Evolutionary conservation across 2,113 vertebrate genomes (phyloP).

Genomic region (Semnornis frantzii): DNA sequence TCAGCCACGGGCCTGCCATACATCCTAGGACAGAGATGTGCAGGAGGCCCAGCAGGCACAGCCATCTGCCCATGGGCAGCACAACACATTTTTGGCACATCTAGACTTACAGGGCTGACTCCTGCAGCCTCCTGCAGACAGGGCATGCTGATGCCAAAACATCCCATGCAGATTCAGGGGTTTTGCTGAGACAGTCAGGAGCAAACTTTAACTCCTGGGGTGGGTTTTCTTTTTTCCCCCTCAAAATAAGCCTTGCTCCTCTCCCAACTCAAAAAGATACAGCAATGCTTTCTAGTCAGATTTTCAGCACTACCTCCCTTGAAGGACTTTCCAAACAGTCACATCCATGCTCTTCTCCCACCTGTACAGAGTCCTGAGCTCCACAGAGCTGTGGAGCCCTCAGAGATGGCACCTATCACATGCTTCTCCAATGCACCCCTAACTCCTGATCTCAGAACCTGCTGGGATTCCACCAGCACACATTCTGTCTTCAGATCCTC

Average conservation of each 20-base stretch:
- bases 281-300: neutral
- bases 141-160: neutral
- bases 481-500: neutral
- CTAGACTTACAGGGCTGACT: neutral
- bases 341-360: neutral
- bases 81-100: neutral
- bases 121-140: neutral
- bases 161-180: neutral
- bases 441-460: neutral
- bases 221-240: neutral
- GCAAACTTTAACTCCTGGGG: neutral
- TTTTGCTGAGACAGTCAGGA: neutral
- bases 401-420: accelerated
- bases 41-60: neutral
- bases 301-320: neutral
- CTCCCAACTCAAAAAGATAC: neutral
- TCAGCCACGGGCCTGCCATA: neutral
- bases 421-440: neutral
- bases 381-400: neutral
- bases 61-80: neutral
- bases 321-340: neutral
- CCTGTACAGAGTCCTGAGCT: neutral
- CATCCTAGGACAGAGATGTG: neutral
- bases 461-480: neutral
- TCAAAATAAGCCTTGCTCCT: neutral